phyloP scores from a whole-genome alignment of 2,113 vertebrate genomes.

The Serinus canaria region DNA sequence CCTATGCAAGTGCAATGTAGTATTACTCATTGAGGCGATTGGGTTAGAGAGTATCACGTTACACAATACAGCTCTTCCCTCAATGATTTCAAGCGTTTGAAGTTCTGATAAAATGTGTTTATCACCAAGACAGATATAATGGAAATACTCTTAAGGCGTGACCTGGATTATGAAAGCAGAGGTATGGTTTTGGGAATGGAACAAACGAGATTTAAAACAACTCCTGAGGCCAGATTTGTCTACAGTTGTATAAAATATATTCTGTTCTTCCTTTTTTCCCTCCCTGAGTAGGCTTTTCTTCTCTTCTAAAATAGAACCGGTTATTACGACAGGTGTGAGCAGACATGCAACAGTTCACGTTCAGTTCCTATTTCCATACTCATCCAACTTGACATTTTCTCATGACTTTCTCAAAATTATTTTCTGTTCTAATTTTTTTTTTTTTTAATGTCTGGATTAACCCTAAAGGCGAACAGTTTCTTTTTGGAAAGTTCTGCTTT shows the following conservation, averaged over 20 bases:
- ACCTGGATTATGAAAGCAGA: slow-evolving; percentile 68
- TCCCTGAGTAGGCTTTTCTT: slow-evolving; percentile 60
- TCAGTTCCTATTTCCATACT: slow-evolving; percentile 56
- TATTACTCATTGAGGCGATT: slow-evolving; percentile 67
- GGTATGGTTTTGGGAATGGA: slow-evolving; percentile 67
- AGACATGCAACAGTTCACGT: slow-evolving; percentile 59
- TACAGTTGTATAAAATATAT: slow-evolving; percentile 53
- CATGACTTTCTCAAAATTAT: slow-evolving; percentile 42
- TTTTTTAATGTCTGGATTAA: neutral
- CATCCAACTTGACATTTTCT: slow-evolving; percentile 56
- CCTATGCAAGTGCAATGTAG: slow-evolving; percentile 55
- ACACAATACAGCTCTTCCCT: slow-evolving; percentile 71
- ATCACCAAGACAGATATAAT: slow-evolving; percentile 63
- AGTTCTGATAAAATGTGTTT: slow-evolving; percentile 71
- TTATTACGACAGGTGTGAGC: slow-evolving; percentile 54
- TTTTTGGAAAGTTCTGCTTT: neutral
- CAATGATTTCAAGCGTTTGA: slow-evolving; percentile 66
- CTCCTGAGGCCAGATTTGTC: slow-evolving; percentile 65
- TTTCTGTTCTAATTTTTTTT: neutral
- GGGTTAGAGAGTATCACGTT: slow-evolving; percentile 70
- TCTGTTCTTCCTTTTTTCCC: slow-evolving; percentile 52
- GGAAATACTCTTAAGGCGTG: slow-evolving; percentile 68
- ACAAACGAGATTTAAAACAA: slow-evolving; percentile 72
- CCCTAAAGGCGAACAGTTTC: neutral
- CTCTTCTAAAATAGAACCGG: slow-evolving; percentile 61